Evolutionary conservation across 2,888 invertebrate genomes (phyloP).

Genomic region (Octonoba sinensis): DNA sequence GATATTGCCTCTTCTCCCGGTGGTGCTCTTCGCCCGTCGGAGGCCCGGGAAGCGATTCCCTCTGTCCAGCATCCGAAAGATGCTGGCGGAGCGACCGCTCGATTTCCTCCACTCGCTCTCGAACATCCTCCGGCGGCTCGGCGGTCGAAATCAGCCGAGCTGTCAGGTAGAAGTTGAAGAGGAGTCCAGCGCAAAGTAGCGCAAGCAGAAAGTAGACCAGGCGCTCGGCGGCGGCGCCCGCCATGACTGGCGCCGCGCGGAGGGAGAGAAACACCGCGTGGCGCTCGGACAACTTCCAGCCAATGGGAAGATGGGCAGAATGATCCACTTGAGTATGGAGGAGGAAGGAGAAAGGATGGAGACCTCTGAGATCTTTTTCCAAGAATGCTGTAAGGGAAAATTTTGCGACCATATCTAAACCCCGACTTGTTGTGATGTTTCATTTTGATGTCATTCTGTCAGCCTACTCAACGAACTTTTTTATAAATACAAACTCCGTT

Average conservation of each 20-base stretch:
- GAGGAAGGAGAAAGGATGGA: background rate
- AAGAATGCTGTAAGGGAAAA: too few relatives aligned
- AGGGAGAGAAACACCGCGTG: conserved; percentile 1
- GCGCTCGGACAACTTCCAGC: conserved; percentile 52
- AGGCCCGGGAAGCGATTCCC: background rate
- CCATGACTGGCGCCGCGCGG: conserved; percentile 39
- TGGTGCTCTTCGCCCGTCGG: background rate
- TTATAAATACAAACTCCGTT: too few relatives aligned
- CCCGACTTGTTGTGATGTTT: too few relatives aligned
- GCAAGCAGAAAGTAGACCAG: conserved; percentile 51
- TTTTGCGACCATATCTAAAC: too few relatives aligned
- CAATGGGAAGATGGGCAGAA: conserved; percentile 40
- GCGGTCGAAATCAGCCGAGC: conserved; percentile 20
- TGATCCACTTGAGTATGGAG: conserved; percentile 25
- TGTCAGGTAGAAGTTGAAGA: conserved; percentile 56
- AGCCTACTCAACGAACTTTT: too few relatives aligned
- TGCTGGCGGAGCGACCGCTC: too few relatives aligned
- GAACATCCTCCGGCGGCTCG: background rate
- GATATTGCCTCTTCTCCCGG: conserved; percentile 23
- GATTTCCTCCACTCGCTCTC: too few relatives aligned
- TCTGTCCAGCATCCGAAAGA: background rate
- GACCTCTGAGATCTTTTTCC: too few relatives aligned
- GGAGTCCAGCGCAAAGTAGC: conserved; percentile 44
- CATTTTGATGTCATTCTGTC: too few relatives aligned
- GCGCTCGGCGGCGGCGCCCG: conserved; percentile 44